Base-by-base conservation (phyloP, 2,888 invertebrate genomes). In the Hofmannophila pseudospretella region DNA sequence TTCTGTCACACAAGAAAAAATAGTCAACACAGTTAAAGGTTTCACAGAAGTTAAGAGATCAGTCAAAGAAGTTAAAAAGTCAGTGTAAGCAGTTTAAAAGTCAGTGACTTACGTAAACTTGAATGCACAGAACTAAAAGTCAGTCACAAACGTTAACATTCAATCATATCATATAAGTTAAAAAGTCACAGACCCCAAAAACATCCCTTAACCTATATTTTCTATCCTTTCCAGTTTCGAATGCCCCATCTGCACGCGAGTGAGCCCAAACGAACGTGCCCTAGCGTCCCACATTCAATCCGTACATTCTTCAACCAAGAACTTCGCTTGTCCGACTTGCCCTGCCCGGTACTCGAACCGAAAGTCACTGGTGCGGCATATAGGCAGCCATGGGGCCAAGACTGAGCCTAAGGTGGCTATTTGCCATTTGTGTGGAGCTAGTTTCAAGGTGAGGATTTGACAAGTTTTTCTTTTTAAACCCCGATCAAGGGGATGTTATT, bases 401-500 rank as follows among this genome's bases (percentile, higher is more conserved):
- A 12, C 33, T 0, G 39, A 38, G 0, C 31, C 32, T 0, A 50
- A 49, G 8, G 16, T 45, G 1, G 68, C 67, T 0, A 54, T 80
- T 0, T 84, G 84, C 13, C 75, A 81, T 25, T 36, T 71, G 0
- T 85, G 84, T 12, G 84, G 84, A 0, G 66, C 50, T 1, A 58
- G 47, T 12, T 82, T 79, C 42, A 79, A 78, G 74, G 84, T 81
- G 38, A 32, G 14, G n/a, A n/a, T n/a, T n/a, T n/a, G n/a, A n/a
- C n/a, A n/a, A n/a, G n/a, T n/a, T n/a, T n/a, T n/a, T n/a, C n/a
- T n/a, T n/a, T n/a, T n/a, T n/a, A n/a, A n/a, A n/a, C n/a, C n/a
- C n/a, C n/a, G n/a, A n/a, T n/a, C n/a, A n/a, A n/a, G n/a, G n/a
- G n/a, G n/a, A n/a, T n/a, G n/a, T n/a, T n/a, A n/a, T n/a, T n/a